Evolutionary conservation across 2,888 invertebrate genomes (phyloP).

Genomic region (Metopia argyrocephala): DNA sequence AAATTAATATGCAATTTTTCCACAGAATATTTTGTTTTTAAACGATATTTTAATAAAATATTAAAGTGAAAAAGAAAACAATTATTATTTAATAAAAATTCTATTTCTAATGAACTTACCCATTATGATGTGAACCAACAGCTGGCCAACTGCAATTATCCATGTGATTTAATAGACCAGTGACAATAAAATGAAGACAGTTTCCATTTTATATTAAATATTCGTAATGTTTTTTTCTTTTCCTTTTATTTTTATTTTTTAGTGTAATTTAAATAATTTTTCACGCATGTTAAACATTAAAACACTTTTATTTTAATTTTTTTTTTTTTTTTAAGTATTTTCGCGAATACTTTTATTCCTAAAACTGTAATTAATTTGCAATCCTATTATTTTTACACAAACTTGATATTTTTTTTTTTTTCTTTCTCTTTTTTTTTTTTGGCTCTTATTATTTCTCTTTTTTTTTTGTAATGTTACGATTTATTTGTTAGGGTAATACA

Average conservation of each 20-base stretch:
- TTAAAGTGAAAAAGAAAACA: too few relatives aligned
- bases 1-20: too few relatives aligned
- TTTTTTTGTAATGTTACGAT: neutral
- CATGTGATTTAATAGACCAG: slow-evolving; percentile 8
- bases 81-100: neutral
- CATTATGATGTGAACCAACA: slow-evolving; percentile 13
- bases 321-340: neutral
- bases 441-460: neutral
- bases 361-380: neutral
- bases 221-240: neutral
- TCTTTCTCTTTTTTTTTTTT: neutral
- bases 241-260: neutral
- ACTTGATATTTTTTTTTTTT: neutral
- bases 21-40: too few relatives aligned
- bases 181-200: neutral
- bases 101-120: slow-evolving; percentile 16
- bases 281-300: neutral
- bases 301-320: neutral
- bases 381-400: neutral
- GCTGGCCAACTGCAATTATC: slow-evolving; percentile 9
- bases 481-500: neutral
- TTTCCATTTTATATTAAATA: neutral
- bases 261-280: too few relatives aligned
- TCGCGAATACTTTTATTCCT: neutral
- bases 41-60: too few relatives aligned